These are phyloP conservation scores for Chaenodraco wilsoni DNA, from an alignment of 2,797 vertebrate species.

Conservation along the genomic window DNA sequence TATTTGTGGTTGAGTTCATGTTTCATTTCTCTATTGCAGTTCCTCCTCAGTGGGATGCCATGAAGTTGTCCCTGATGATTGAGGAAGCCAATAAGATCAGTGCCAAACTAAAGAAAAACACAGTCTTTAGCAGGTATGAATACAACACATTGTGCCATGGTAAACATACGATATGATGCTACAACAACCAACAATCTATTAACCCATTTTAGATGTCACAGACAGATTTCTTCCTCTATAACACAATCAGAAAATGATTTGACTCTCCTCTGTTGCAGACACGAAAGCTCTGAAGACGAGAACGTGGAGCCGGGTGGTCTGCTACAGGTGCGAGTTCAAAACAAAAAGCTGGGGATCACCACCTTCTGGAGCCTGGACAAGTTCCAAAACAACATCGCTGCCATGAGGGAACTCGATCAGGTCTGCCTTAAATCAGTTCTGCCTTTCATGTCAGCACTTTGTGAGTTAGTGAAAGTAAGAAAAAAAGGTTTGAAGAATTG, in stretches of 20 bases:
- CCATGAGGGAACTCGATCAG: conserved; percentile 94
- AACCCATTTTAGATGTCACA: not conserved
- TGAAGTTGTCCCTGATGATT: conserved; percentile 96
- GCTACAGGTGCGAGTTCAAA: conserved; percentile 89
- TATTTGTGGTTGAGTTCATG: not conserved
- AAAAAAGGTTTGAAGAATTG: not conserved
- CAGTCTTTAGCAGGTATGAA: conserved; percentile 86
- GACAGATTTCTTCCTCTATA: no score
- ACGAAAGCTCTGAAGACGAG: conserved; percentile 79
- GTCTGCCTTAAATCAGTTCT: conserved; percentile 69
- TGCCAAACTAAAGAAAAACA: conserved; percentile 85
- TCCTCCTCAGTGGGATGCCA: conserved; percentile 88
- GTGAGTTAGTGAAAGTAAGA: not conserved
- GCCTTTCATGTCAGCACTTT: not conserved
- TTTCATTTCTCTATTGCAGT: conserved; percentile 68
- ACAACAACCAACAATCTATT: not conserved
- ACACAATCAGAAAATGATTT: not conserved
- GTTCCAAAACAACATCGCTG: conserved; percentile 92
- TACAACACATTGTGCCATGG: not conserved
- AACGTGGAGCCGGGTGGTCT: conserved; percentile 52
- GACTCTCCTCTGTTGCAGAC: conserved; percentile 74
- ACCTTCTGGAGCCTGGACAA: conserved; percentile 95
- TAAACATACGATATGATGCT: not conserved
- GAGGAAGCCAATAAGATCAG: conserved; percentile 95
- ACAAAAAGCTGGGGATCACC: conserved; percentile 89